A percentile compares a stretch with the other conserved stretches of the same genome.
Evolutionary conservation across 2,113 vertebrate genomes (phyloP).

Genomic region (Oreochromis niloticus): DNA sequence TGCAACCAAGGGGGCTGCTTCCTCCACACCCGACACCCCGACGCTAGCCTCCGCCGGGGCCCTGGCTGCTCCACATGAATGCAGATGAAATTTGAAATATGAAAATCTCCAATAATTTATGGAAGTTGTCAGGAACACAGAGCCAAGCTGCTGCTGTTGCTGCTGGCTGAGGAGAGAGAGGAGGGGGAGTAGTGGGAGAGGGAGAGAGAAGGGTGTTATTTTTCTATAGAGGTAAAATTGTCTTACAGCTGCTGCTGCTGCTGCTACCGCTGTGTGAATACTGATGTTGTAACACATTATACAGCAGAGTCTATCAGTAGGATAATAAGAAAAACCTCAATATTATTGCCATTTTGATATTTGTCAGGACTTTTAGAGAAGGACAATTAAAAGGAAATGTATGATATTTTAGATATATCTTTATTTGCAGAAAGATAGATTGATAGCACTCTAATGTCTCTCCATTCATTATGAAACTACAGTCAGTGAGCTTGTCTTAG

Average conservation of each 20-base stretch:
- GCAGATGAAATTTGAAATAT: conserved; percentile 99
- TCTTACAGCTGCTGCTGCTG: conserved; percentile 1
- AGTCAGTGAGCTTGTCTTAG: not conserved
- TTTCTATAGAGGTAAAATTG: conserved; percentile 34
- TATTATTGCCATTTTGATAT: not conserved
- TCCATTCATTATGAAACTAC: not conserved
- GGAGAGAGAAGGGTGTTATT: conserved; percentile 2
- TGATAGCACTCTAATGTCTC: not conserved
- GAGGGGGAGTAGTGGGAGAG: not conserved
- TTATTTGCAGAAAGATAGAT: not conserved
- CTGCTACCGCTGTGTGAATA: conserved; percentile 60
- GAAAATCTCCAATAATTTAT: conserved; percentile 99
- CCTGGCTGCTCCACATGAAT: conserved; percentile 91
- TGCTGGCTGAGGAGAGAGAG: not conserved
- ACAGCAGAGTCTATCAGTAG: not conserved
- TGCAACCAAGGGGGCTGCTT: conserved; percentile 72
- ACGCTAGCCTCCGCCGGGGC: conserved; percentile 63
- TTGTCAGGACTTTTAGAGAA: not conserved
- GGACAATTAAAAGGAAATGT: not conserved
- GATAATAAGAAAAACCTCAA: not conserved
- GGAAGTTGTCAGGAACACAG: conserved; percentile 95
- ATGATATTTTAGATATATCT: not conserved
- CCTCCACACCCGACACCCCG: conserved; percentile 89
- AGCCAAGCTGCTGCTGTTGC: conserved; percentile 81
- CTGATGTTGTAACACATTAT: not conserved